Conservation (phyloP, 2,888 invertebrate genomes). For the Vesta saturnalis region DNA sequence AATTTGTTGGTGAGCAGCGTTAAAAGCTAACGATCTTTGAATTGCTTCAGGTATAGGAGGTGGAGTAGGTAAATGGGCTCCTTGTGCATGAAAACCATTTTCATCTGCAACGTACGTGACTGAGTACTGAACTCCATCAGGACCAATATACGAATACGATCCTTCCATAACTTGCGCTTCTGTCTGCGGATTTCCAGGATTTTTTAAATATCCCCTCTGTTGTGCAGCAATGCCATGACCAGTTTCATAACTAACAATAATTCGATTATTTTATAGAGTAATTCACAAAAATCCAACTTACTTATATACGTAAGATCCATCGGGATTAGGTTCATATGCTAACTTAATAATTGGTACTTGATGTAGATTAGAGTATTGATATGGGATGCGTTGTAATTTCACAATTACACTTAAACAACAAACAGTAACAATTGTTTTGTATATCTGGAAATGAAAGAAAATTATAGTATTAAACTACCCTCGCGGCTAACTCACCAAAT, state of each 20-base stretch:
- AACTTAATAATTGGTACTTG: constrained; percentile 65
- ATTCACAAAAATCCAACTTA: constrained; percentile 48
- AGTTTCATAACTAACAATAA: constrained; percentile 34
- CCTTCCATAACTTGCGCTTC: constrained; percentile 65
- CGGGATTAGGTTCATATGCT: constrained; percentile 62
- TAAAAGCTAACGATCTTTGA: constrained; percentile 65
- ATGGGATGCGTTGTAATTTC: constrained; percentile 30
- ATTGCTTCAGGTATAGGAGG: constrained; percentile 80
- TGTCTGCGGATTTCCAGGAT: constrained; percentile 53
- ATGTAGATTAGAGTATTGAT: constrained; percentile 38
- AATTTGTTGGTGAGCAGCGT: constrained; percentile 43
- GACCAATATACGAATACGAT: constrained; percentile 68
- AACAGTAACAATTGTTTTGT: not conserved
- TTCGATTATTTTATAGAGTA: not conserved
- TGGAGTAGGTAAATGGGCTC: constrained; percentile 80
- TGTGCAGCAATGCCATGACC: constrained; percentile 28
- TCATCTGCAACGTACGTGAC: constrained; percentile 81
- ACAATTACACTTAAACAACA: constrained; percentile 15
- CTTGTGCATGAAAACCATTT: constrained; percentile 80
- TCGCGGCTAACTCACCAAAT: constrained; percentile 32
- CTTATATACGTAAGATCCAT: constrained; percentile 65
- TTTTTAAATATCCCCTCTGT: constrained; percentile 55
- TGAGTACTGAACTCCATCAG: constrained; percentile 67
- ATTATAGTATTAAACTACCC: not conserved
- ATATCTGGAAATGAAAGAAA: constrained; percentile 16